phyloP scores from a whole-genome alignment of 1,140 invertebrate genomes.

The Macrosteles quadrilineatus region DNA sequence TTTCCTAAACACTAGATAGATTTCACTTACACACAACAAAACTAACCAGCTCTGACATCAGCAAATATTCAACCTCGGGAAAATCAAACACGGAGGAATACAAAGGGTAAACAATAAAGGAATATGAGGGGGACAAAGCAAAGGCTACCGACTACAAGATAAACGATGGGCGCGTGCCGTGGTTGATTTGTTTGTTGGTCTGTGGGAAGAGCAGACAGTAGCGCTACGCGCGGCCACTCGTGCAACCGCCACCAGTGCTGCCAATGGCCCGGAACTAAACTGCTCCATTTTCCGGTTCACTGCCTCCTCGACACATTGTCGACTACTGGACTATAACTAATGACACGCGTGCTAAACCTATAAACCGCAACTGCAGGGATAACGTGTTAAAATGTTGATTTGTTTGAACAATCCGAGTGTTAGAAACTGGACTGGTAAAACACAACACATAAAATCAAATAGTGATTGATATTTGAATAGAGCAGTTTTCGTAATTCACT shows the following conservation, averaged over 20 bases:
- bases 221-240: constrained; percentile 8
- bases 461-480: too few relatives aligned
- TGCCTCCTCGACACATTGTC: constrained; percentile 6
- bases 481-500: too few relatives aligned
- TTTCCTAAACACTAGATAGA: too few relatives aligned
- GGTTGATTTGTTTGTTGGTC: constrained; percentile 3
- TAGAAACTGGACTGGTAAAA: too few relatives aligned
- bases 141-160: not conserved
- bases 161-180: constrained; percentile 18
- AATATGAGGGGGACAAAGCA: not conserved
- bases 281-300: not conserved
- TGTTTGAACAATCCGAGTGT: too few relatives aligned
- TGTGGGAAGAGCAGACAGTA: constrained; percentile 16
- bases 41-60: too few relatives aligned
- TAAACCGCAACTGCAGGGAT: too few relatives aligned
- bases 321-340: constrained; percentile 10
- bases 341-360: not conserved
- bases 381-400: too few relatives aligned
- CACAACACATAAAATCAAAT: too few relatives aligned
- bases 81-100: constrained; percentile 16
- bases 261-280: constrained; percentile 23
- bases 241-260: not conserved
- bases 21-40: too few relatives aligned
- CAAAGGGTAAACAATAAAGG: constrained; percentile 15
- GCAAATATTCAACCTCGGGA: not conserved